A percentile compares a stretch with the other conserved stretches of the same genome.
Conservation (phyloP, 2,113 vertebrate species). For the Triplophysa rosa region DNA sequence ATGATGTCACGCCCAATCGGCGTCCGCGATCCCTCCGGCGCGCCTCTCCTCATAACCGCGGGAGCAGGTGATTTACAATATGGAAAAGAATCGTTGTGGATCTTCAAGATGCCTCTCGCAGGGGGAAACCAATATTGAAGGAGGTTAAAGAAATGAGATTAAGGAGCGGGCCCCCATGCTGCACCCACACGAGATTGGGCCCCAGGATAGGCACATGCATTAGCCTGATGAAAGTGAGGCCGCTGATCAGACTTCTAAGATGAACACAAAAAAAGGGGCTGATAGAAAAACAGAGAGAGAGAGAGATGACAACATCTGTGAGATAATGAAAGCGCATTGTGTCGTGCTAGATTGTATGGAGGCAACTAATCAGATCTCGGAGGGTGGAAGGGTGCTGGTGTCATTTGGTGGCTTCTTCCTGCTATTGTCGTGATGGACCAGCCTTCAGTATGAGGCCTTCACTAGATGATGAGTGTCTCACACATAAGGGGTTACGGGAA, state of each 20-base stretch:
- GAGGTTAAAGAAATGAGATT: constrained; percentile 65
- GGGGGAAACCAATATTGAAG: constrained; percentile 58
- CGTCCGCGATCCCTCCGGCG: not conserved
- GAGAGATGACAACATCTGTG: constrained; percentile 53
- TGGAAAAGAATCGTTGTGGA: constrained; percentile 56
- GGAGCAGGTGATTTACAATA: constrained; percentile 59
- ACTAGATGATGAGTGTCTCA: constrained; percentile 58
- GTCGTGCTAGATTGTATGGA: constrained; percentile 57
- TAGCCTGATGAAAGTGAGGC: constrained; percentile 63
- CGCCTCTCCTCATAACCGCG: constrained; percentile 27
- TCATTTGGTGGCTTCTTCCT: constrained; percentile 48
- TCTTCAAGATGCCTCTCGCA: constrained; percentile 50
- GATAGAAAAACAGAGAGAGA: constrained; percentile 17
- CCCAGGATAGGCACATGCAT: constrained; percentile 52
- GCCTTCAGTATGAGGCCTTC: constrained; percentile 55
- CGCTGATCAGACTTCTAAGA: constrained; percentile 60
- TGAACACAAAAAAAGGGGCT: constrained; percentile 54
- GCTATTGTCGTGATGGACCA: constrained; percentile 58
- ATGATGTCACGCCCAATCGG: constrained; percentile 53
- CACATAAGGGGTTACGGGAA: constrained; percentile 58
- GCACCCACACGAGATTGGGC: constrained; percentile 36
- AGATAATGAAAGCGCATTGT: constrained; percentile 57
- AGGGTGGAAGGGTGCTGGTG: constrained; percentile 50
- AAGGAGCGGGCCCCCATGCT: constrained; percentile 46
- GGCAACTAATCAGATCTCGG: constrained; percentile 55